phyloP scores from a whole-genome alignment of 2,113 vertebrate genomes.

The Sturnus vulgaris region DNA sequence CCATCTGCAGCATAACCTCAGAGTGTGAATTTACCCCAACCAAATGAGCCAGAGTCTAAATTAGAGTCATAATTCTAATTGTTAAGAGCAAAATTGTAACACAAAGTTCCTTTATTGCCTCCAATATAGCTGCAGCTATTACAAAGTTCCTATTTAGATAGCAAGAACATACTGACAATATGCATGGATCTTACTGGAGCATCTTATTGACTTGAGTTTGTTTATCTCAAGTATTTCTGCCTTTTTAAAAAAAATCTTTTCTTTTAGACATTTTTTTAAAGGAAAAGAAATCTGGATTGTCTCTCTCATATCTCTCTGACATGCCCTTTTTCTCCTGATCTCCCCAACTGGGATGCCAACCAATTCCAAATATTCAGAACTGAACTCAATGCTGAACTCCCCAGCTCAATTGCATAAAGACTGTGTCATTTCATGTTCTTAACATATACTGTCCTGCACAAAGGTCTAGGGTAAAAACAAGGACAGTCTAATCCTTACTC shows the following conservation, averaged over 20 bases:
- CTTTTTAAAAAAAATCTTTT: accelerated
- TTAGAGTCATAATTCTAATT: neutral
- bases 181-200: neutral
- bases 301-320: neutral
- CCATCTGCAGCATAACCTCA: neutral
- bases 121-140: neutral
- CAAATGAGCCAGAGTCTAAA: neutral
- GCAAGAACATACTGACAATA: neutral
- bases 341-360: neutral
- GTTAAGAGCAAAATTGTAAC: neutral
- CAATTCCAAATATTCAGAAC: neutral
- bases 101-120: neutral
- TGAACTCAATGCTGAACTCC: neutral
- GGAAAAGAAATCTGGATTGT: neutral
- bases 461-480: neutral
- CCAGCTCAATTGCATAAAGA: neutral
- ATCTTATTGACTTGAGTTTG: neutral
- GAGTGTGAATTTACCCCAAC: neutral
- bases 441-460: neutral
- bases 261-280: neutral
- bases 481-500: neutral
- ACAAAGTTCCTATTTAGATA: neutral
- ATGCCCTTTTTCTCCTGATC: neutral
- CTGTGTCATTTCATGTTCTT: neutral
- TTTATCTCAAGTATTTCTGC: neutral